A percentile compares a stretch with the other conserved stretches of the same genome.
These are phyloP conservation scores for Epinephelus lanceolatus DNA, from an alignment of 2,113 vertebrate species.

Conservation along the genomic window DNA sequence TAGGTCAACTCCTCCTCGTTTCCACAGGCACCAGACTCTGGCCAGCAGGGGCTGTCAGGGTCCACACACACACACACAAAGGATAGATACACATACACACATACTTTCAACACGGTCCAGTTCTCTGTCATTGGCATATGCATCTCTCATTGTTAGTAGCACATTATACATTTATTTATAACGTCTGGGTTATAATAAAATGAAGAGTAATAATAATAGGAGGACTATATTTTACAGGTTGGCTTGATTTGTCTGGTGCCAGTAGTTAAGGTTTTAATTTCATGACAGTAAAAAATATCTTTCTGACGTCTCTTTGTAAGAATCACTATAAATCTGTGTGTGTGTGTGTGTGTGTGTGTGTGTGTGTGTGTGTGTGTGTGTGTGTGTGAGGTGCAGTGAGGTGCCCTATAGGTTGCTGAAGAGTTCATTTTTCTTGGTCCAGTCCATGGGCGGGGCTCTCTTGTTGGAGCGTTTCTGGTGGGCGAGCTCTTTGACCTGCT, in stretches of 20 bases:
- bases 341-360: constrained; percentile 23
- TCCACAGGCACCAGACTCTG: constrained; percentile 56
- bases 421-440: constrained; percentile 99
- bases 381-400: constrained; percentile 7
- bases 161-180: constrained; percentile 51
- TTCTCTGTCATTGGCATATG: constrained; percentile 52
- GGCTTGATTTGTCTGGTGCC: constrained; percentile 25
- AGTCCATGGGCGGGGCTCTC: constrained; percentile 96
- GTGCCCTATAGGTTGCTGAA: constrained; percentile 93
- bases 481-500: constrained; percentile 93
- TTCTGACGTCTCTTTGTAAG: constrained; percentile 16
- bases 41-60: constrained; percentile 58
- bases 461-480: constrained; percentile 96
- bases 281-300: constrained; percentile 25
- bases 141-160: constrained; percentile 75
- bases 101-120: constrained; percentile 40
- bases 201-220: constrained; percentile 55
- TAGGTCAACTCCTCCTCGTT: constrained; percentile 12
- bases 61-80: constrained; percentile 13
- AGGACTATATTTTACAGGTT: constrained; percentile 63
- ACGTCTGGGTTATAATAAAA: constrained; percentile 70
- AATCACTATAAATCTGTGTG: constrained; percentile 28
- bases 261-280: constrained; percentile 38
- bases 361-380: constrained; percentile 13
- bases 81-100: constrained; percentile 1